Base-by-base conservation (phyloP, 1,140 invertebrate genomes). In the Pristionchus pacificus region DNA sequence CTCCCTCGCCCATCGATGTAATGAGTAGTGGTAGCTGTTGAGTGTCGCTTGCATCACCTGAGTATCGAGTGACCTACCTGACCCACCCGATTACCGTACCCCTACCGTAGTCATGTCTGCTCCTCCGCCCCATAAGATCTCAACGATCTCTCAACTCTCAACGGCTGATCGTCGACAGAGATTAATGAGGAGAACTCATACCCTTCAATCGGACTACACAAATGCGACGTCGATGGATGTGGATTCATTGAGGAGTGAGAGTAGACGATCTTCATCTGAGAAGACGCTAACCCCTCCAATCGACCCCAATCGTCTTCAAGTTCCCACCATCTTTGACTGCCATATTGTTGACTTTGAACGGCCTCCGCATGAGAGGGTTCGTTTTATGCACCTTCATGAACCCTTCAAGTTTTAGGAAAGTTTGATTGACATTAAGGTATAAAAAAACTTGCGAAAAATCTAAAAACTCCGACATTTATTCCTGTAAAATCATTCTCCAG, bases 331-430 rank as follows among this genome's bases (percentile, higher is more conserved):
- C 25, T 60, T 59, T 49, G 49, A 33, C 30, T 33, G 58, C 27
- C 59, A 62, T 24, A 33, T 73, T 29, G 65, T 68, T 73, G 59
- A 60, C 27, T 33, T 38, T 32, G 71, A 73, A 63, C 32, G 49
- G 71, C 71, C 71, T 59, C 71, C 71, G 29, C 71, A 73, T 64
- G 68, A 73, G 64, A 68, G 67, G 71, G 71, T 73, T 29, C 49
- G 65, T 62, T 67, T 1, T 3, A 15, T 19, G 59, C 3, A n/a
- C n/a, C 27, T 19, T 0, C 19, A 30, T 0, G n/a, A 1, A 62
- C n/a, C n/a, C n/a, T n/a, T n/a, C n/a, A n/a, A n/a, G n/a, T n/a
- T n/a, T n/a, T 69, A 49, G n/a, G 30, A 30, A 28, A 28, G 33
- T 58, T 28, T n/a, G 65, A 60, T 57, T 30, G 29, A 15, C 3